Conservation (phyloP, 1,140 invertebrate genomes). For the Rhyzopertha dominica region DNA sequence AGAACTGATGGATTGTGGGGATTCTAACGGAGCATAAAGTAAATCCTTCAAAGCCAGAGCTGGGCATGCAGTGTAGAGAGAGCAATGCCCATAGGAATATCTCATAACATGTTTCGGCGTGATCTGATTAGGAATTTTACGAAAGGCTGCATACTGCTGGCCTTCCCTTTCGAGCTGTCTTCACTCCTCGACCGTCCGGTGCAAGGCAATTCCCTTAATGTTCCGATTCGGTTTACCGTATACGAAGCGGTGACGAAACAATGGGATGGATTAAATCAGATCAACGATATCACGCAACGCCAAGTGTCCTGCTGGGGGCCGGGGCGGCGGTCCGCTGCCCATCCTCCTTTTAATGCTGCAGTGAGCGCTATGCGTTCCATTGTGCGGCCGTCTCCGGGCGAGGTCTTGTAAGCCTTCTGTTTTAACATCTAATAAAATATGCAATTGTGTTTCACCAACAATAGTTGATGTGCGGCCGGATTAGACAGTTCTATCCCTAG, state of each 20-base stretch:
- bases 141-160: too few relatives aligned
- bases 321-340: constrained; percentile 17
- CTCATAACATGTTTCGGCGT: too few relatives aligned
- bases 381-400: constrained; percentile 20
- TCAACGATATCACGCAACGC: constrained; percentile 23
- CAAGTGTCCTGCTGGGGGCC: constrained; percentile 21
- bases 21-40: too few relatives aligned
- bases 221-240: too few relatives aligned
- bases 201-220: too few relatives aligned
- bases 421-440: constrained; percentile 31
- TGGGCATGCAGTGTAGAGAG: constrained; percentile 18
- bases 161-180: too few relatives aligned
- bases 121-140: too few relatives aligned
- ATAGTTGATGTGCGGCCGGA: constrained; percentile 22
- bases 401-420: constrained; percentile 31
- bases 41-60: constrained; percentile 26
- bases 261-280: constrained; percentile 33
- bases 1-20: too few relatives aligned
- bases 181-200: too few relatives aligned
- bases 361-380: constrained; percentile 26
- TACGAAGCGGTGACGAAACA: constrained; percentile 17
- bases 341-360: constrained; percentile 24
- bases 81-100: too few relatives aligned
- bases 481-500: too few relatives aligned
- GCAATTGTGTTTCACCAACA: constrained; percentile 29